phyloP scores from a whole-genome alignment of 2,797 vertebrate species.

The Sternarchorhynchus goeldii region DNA sequence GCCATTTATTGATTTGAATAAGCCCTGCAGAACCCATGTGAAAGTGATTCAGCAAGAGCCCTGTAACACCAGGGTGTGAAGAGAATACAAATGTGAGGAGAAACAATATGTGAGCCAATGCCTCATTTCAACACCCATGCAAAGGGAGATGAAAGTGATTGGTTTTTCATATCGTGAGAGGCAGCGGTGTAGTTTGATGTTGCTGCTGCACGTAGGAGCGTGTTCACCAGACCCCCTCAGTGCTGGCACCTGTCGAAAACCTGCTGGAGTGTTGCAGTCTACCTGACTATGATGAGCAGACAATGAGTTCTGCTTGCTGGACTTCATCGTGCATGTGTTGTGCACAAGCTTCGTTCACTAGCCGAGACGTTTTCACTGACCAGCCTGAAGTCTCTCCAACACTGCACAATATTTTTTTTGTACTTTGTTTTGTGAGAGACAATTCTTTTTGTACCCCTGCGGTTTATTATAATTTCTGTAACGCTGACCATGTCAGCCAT shows the following conservation, averaged over 20 bases:
- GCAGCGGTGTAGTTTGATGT: conserved; percentile 27
- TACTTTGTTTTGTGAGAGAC: conserved; percentile 48
- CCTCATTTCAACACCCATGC: conserved; percentile 3
- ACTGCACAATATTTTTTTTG: conserved; percentile 20
- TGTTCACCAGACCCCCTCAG: conserved; percentile 28
- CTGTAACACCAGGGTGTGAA: conserved; percentile 43
- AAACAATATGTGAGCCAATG: conserved; percentile 36
- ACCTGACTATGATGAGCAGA: conserved; percentile 31
- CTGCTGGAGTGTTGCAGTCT: conserved; percentile 40
- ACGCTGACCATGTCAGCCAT: conserved; percentile 50
- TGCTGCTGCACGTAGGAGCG: conserved; percentile 6
- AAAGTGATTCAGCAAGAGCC: conserved; percentile 55
- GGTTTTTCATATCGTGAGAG: conserved; percentile 32
- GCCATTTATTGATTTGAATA: conserved; percentile 68
- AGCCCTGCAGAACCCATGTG: conserved; percentile 55
- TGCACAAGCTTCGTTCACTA: too few species aligned
- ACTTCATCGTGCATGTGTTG: conserved; percentile 31
- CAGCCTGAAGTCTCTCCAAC: neutral
- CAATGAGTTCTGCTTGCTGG: conserved; percentile 28
- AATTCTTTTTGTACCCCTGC: conserved; percentile 45
- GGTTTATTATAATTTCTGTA: conserved; percentile 59
- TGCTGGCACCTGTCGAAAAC: conserved; percentile 48
- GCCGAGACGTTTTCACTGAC: neutral
- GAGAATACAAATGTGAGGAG: conserved; percentile 58
- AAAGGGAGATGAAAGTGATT: conserved; percentile 8